Evolutionary conservation across 2,888 invertebrate species (phyloP).

Genomic region (Tanypteryx hageni): DNA sequence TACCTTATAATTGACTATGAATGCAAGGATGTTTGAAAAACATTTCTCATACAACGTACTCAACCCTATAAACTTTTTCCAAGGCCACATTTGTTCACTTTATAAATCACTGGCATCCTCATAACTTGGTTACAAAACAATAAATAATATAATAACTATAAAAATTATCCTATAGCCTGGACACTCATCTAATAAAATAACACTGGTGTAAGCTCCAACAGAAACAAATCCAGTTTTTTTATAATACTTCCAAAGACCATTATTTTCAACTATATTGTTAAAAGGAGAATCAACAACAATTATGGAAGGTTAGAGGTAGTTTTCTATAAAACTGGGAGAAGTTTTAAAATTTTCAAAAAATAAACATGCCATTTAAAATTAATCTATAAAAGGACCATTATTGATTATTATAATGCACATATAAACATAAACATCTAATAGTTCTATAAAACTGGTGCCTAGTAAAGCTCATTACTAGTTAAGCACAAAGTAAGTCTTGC

Average conservation of each 20-base stretch:
- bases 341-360: too few species aligned
- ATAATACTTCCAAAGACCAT: not conserved
- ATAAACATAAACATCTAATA: not conserved
- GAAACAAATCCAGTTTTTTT: not conserved
- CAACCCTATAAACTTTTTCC: conserved; percentile 23
- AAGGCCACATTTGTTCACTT: conserved; percentile 25
- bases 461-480: not conserved
- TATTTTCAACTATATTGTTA: not conserved
- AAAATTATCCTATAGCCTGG: not conserved
- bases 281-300: not conserved
- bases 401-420: not conserved
- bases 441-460: not conserved
- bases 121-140: not conserved
- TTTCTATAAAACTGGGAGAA: too few species aligned
- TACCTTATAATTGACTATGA: conserved; percentile 44
- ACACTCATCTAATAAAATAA: too few species aligned
- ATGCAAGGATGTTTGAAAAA: conserved; percentile 21
- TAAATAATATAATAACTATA: not conserved
- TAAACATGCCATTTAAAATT: not conserved
- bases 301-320: too few species aligned
- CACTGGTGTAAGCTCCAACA: too few species aligned
- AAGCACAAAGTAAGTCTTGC: conserved; percentile 9
- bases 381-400: not conserved
- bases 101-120: conserved; percentile 39
- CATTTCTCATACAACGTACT: conserved; percentile 12